Conservation (phyloP, 1,140 invertebrate species). For the Tetramorium parvispinum region DNA sequence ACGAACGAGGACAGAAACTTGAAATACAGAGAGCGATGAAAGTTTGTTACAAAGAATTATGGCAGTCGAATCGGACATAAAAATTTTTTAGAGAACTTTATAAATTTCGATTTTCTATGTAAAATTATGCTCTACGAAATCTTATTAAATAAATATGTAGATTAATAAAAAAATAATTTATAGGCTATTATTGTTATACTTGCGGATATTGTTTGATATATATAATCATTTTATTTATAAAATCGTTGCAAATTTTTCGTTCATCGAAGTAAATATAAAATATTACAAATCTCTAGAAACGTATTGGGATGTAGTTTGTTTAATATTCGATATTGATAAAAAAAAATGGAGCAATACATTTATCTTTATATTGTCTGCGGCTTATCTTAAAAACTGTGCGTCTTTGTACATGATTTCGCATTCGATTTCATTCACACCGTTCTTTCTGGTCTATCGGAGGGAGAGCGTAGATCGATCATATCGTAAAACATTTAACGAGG, state of each 20-base stretch:
- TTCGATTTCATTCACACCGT: conserved; percentile 66
- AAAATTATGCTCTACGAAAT: background rate
- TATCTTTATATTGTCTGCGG: background rate
- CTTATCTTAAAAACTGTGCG: conserved; percentile 18
- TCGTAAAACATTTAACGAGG: conserved; percentile 85
- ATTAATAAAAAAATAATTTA: background rate
- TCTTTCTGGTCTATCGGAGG: conserved; percentile 44
- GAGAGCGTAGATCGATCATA: conserved; percentile 72
- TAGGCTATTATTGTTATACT: background rate
- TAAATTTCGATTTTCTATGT: background rate
- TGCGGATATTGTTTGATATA: background rate
- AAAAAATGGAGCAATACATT: background rate
- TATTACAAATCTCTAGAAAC: background rate
- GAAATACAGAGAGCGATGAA: conserved; percentile 13
- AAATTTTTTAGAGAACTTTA: background rate
- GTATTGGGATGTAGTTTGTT: background rate
- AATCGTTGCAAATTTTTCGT: background rate
- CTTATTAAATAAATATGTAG: background rate
- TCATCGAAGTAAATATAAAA: background rate
- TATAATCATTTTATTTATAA: background rate
- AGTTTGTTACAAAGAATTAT: conserved; percentile 10
- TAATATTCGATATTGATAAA: background rate
- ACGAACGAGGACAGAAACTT: conserved; percentile 36
- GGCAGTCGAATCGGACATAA: background rate
- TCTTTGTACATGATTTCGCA: conserved; percentile 52